Conservation (phyloP, 2,113 vertebrate genomes). For the Macaca nemestrina region DNA sequence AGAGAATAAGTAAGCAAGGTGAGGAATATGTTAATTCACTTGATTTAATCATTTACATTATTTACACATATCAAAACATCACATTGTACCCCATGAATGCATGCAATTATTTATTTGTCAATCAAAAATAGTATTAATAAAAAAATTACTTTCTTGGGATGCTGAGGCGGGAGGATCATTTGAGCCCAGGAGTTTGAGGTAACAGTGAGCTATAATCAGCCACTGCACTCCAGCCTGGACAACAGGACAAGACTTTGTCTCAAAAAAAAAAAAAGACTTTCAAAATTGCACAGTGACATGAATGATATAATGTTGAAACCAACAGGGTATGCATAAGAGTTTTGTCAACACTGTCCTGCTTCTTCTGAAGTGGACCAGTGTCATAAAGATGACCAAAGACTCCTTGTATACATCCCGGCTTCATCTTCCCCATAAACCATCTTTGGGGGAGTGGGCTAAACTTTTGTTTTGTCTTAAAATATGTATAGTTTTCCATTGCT, state of each 20-base stretch:
- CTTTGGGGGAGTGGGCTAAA: background rate
- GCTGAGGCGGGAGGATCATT: too few relatives aligned
- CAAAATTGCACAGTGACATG: background rate
- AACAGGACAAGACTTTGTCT: too few relatives aligned
- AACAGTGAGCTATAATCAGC: too few relatives aligned
- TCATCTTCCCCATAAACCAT: fast-evolving
- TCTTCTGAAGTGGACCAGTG: fast-evolving
- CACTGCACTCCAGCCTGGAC: too few relatives aligned
- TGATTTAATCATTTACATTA: background rate
- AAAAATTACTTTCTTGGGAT: background rate
- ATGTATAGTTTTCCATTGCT: background rate
- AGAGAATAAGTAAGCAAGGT: background rate
- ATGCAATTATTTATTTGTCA: background rate
- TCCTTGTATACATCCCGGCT: fast-evolving
- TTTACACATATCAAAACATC: background rate
- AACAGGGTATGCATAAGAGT: fast-evolving
- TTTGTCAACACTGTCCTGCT: fast-evolving
- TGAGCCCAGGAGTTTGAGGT: too few relatives aligned
- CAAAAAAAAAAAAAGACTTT: background rate
- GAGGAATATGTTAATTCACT: background rate
- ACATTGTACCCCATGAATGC: background rate
- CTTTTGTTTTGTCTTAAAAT: background rate
- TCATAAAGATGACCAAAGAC: fast-evolving
- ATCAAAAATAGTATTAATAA: background rate
- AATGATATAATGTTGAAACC: fast-evolving